phyloP scores from a whole-genome alignment of 2,113 vertebrate genomes.

The Odocoileus hemionus region DNA sequence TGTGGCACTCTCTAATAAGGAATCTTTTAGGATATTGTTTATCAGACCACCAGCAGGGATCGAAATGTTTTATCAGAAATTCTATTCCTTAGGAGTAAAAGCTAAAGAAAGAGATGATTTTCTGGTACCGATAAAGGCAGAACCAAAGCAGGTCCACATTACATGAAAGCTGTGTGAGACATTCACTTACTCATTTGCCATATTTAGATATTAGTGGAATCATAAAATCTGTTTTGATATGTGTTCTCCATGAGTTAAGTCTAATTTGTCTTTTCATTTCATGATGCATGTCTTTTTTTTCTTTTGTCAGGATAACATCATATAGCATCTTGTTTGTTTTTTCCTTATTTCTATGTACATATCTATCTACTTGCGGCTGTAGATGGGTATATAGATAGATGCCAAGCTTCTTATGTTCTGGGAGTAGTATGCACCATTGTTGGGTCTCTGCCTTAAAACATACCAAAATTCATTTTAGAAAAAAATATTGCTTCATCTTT shows the following conservation, averaged over 20 bases:
- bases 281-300: constrained; percentile 82
- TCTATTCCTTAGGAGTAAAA: constrained; percentile 53
- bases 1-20: constrained; percentile 13
- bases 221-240: constrained; percentile 69
- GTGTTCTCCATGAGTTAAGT: constrained; percentile 78
- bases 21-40: constrained; percentile 33
- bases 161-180: constrained; percentile 53
- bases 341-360: constrained; percentile 63
- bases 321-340: constrained; percentile 80
- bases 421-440: constrained; percentile 60
- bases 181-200: constrained; percentile 65
- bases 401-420: constrained; percentile 67
- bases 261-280: constrained; percentile 82
- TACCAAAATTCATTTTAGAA: constrained; percentile 43
- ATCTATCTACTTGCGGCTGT: constrained; percentile 60
- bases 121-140: constrained; percentile 48
- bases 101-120: constrained; percentile 39
- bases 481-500: constrained; percentile 42
- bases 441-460: constrained; percentile 76
- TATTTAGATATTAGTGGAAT: constrained; percentile 64
- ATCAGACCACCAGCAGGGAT: neutral
- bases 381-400: constrained; percentile 75
- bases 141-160: constrained; percentile 20
- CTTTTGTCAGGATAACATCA: constrained; percentile 85
- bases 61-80: constrained; percentile 44